Conservation (phyloP, 2,888 invertebrate genomes). For the Bruchidius siliquastri region DNA sequence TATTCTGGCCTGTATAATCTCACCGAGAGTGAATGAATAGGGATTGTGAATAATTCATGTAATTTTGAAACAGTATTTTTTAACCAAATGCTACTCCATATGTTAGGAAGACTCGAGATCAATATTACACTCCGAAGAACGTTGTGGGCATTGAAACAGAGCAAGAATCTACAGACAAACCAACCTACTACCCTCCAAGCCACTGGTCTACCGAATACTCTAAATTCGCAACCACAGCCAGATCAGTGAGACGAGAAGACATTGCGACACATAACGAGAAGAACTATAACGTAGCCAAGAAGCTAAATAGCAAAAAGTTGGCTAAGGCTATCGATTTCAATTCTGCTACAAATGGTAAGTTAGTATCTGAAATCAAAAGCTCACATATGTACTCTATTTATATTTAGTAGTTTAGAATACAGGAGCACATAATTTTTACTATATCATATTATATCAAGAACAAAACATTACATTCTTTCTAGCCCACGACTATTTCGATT, state of each 20-base stretch:
- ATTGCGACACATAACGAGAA: conserved; percentile 10
- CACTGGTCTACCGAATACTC: conserved; percentile 53
- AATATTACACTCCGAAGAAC: conserved; percentile 27
- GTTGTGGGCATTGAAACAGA: conserved; percentile 51
- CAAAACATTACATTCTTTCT: too few relatives aligned
- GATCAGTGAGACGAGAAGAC: conserved; percentile 7
- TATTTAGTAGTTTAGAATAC: too few relatives aligned
- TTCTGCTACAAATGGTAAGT: conserved; percentile 12
- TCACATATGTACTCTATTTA: too few relatives aligned
- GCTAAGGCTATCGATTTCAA: conserved; percentile 17
- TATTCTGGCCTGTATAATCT: too few relatives aligned
- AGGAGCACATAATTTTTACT: too few relatives aligned
- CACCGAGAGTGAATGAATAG: too few relatives aligned
- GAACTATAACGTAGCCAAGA: conserved; percentile 4
- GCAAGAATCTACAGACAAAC: conserved; percentile 47
- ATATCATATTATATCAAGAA: too few relatives aligned
- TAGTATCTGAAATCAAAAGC: not conserved
- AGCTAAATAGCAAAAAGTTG: conserved; percentile 5
- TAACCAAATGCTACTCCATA: too few relatives aligned
- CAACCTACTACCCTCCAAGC: conserved; percentile 52
- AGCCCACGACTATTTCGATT: too few relatives aligned
- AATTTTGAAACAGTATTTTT: not conserved
- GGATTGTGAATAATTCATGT: too few relatives aligned
- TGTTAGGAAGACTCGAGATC: not conserved
- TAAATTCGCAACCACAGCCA: conserved; percentile 14